Evolutionary conservation across 30 jellyfish, hydroid and myxozoan species (phyloP).

Genomic region (Aurelia coerulea): DNA sequence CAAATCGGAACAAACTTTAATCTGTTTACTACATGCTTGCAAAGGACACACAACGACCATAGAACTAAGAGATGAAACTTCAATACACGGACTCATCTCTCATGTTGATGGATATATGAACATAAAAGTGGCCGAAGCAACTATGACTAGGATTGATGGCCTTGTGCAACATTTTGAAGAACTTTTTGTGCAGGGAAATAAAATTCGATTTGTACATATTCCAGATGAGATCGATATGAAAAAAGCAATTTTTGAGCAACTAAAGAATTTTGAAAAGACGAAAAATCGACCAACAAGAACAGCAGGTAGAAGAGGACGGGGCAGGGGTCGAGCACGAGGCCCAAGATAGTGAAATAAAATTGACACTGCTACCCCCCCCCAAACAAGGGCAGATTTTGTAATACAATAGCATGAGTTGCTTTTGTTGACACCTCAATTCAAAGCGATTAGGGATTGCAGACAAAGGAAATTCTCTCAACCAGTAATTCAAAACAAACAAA

Average conservation of each 20-base stretch:
- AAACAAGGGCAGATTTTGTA: too few relatives aligned
- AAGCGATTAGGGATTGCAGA: too few relatives aligned
- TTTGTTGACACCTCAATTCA: too few relatives aligned
- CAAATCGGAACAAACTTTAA: constrained; percentile 60
- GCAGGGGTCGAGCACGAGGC: constrained; percentile 48
- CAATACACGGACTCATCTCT: constrained; percentile 67
- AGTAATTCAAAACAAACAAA: too few relatives aligned
- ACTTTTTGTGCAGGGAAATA: constrained; percentile 67
- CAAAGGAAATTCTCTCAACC: too few relatives aligned
- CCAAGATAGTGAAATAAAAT: neutral
- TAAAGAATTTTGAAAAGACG: constrained; percentile 33
- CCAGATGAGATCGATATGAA: constrained; percentile 93
- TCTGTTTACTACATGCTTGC: constrained; percentile 85
- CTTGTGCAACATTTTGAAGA: constrained; percentile 34
- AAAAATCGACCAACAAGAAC: constrained; percentile 16
- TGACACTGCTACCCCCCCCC: too few relatives aligned
- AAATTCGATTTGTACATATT: constrained; percentile 87
- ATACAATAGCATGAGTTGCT: too few relatives aligned
- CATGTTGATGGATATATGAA: constrained; percentile 93
- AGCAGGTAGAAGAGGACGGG: constrained; percentile 48
- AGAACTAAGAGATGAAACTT: constrained; percentile 84
- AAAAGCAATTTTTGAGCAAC: constrained; percentile 62
- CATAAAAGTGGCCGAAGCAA: constrained; percentile 57
- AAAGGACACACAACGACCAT: constrained; percentile 80
- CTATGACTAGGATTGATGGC: constrained; percentile 52